phyloP scores from a whole-genome alignment of 2,888 invertebrate species.

The Eristalinus aeneus region DNA sequence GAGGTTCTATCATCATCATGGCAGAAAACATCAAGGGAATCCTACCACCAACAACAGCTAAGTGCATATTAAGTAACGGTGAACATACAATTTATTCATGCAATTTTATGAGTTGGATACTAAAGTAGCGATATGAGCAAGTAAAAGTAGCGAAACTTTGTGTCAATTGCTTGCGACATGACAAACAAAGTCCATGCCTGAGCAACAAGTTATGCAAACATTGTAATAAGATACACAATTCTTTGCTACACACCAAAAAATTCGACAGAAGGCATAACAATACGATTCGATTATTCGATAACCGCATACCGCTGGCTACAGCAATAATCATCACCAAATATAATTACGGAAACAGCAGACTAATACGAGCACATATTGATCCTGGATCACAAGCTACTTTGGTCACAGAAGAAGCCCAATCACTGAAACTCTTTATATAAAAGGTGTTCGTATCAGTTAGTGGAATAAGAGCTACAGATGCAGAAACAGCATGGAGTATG shows the following conservation, averaged over 20 bases:
- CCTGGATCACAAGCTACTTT: conserved; percentile 10
- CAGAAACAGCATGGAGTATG: too few species aligned
- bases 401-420: not conserved
- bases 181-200: not conserved
- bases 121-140: not conserved
- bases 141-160: not conserved
- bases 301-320: not conserved
- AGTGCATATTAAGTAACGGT: not conserved
- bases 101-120: not conserved
- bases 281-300: not conserved
- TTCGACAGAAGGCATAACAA: not conserved
- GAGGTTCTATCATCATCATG: too few species aligned
- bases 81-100: conserved; percentile 1
- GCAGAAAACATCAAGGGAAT: too few species aligned
- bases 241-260: not conserved
- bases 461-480: too few species aligned
- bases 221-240: conserved; percentile 2
- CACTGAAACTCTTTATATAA: not conserved
- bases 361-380: conserved; percentile 12
- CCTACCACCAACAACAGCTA: not conserved
- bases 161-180: not conserved
- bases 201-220: not conserved
- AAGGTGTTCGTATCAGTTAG: not conserved
- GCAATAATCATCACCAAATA: not conserved
- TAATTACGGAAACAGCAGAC: not conserved